Conservation (phyloP, 2,797 vertebrate genomes). For the Chromobotia macracanthus region DNA sequence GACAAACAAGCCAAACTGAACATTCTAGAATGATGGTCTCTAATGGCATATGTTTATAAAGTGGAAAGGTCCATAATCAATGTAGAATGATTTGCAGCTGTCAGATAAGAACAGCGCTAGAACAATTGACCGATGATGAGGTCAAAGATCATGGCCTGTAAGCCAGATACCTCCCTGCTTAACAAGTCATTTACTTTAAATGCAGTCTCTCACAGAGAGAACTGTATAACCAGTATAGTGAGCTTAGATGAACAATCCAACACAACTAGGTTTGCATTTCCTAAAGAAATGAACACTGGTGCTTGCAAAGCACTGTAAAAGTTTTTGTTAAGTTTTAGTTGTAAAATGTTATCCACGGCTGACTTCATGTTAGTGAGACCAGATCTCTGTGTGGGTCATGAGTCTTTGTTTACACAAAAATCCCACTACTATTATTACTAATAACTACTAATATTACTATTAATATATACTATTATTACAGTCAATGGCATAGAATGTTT, state of each 20-base stretch:
- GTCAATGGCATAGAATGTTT: neutral
- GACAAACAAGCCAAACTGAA: slow-evolving; percentile 45
- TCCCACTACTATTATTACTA: no score
- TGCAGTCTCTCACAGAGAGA: neutral
- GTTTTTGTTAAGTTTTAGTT: neutral
- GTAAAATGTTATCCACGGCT: neutral
- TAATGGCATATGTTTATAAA: slow-evolving; percentile 22
- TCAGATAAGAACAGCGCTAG: slow-evolving; percentile 21
- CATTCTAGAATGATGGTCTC: slow-evolving; percentile 15
- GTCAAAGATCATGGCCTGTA: slow-evolving; percentile 3
- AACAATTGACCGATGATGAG: neutral
- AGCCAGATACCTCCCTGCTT: neutral
- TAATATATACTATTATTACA: neutral
- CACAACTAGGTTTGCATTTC: no score
- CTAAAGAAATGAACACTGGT: neutral
- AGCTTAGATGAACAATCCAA: neutral
- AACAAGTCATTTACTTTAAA: neutral
- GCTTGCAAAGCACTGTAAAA: neutral
- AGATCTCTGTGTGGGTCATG: neutral
- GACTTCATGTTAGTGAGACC: neutral
- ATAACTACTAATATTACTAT: no score
- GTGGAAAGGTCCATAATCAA: neutral
- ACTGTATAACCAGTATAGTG: neutral
- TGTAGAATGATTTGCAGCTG: slow-evolving; percentile 17
- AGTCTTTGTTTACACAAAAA: neutral